Conservation (phyloP, 1,140 invertebrate species). For the Drosophila kurseongensis region DNA sequence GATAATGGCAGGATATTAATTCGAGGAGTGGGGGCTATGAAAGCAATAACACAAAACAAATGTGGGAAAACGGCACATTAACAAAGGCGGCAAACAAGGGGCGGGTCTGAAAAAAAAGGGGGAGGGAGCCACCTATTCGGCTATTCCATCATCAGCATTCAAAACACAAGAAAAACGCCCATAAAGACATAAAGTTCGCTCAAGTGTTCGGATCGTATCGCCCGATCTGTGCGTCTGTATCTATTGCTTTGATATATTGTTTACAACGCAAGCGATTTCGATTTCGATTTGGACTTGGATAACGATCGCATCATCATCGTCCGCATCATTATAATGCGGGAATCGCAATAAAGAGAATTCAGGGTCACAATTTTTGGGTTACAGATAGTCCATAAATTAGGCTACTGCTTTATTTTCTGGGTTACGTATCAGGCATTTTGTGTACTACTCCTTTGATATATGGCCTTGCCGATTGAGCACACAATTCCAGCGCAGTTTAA, state of each 20-base stretch:
- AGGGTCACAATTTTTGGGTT: slow-evolving; percentile 6
- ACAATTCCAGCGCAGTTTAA: slow-evolving; percentile 32
- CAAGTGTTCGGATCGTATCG: slow-evolving; percentile 30
- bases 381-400: slow-evolving; percentile 14
- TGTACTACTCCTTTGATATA: slow-evolving; percentile 8
- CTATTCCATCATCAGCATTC: slow-evolving; percentile 20
- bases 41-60: slow-evolving; percentile 47
- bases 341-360: slow-evolving; percentile 4
- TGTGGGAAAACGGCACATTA: slow-evolving; percentile 31
- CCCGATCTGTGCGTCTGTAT: slow-evolving; percentile 11
- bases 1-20: slow-evolving; percentile 10
- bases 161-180: neutral
- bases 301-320: slow-evolving; percentile 12
- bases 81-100: neutral
- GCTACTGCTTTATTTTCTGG: neutral
- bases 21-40: neutral
- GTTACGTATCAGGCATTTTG: slow-evolving; percentile 1
- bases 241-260: slow-evolving; percentile 44
- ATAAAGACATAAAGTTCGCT: slow-evolving; percentile 35
- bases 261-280: slow-evolving; percentile 21
- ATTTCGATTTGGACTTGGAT: slow-evolving; percentile 1
- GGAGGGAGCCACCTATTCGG: slow-evolving; percentile 5
- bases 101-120: neutral
- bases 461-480: slow-evolving; percentile 12
- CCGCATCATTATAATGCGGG: neutral